Evolutionary conservation across 2,113 vertebrate species (phyloP), one percentile per base, ranked within the genome.

Genomic region (Melanotaenia duboulayi): DNA sequence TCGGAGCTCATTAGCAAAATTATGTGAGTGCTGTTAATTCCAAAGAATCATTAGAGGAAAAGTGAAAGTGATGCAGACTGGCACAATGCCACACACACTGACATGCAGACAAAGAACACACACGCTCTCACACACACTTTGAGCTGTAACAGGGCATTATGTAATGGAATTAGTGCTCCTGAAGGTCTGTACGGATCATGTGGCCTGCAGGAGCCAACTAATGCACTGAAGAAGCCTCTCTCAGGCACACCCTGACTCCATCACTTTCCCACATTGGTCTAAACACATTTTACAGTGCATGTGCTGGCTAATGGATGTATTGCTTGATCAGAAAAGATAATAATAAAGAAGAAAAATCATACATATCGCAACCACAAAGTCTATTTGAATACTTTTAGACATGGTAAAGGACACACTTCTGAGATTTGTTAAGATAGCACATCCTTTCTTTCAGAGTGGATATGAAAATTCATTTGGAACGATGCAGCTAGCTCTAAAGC

Each of bases 121-220:
- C 57, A 67, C 82, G 66, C 23, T 6, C 40, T 14, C 69, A 49
- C 60, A 78, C 59, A 78, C 69, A 78, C 74, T 70, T 52, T 48
- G 50, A 66, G 60, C 67, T 50, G 55, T 51, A 72, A 60, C 70
- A 49, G 28, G 56, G 58, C 71, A 71, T 93, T 91, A 90, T 81
- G 82, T 87, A 90, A 91, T 84, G 71, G 80, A 86, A 87, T 90
- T 88, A 89, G 70, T 75, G 64, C 80, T 87, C 61, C 86, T 90
- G 65, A 81, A 83, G 81, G 87, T 91, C 78, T 82, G 24, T 42
- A 52, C 63, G 74, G 70, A 81, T 82, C 71, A 59, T 78, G 76
- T 89, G 74, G 75, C 77, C 76, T 46, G 61, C 76, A 81, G 74
- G 78, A 88, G 68, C 64, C 66, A 76, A 69, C 80, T 90, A 85